Base-by-base conservation (phyloP, 2,113 vertebrate genomes). In the Arizona elegans region DNA sequence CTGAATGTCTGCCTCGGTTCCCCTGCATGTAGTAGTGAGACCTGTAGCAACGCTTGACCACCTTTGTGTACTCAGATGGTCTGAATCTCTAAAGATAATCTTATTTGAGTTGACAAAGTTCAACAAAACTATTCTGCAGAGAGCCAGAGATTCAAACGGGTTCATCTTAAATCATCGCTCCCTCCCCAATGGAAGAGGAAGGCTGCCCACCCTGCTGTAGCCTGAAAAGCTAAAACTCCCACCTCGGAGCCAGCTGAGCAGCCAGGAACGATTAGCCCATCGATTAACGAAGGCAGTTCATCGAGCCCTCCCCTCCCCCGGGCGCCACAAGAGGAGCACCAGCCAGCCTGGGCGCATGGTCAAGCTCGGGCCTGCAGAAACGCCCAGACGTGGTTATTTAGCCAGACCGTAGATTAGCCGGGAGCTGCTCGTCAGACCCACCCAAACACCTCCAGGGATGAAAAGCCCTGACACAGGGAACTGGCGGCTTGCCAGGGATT, bases 331-430 rank as follows among this genome's bases (percentile, higher is more conserved):
- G 70, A 75, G 70, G 5, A 33, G 13, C 70, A 3, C 59, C 17
- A 9, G 24, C 9, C 1, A 53, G 43, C 43, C 19, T 65, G 65
- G 54, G 2, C 38, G 6, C 38, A 2, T 6, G 29, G 70, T 89
- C 90, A 43, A 52, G 93, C 55, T 88, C 26, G 8, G 87, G 75
- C 87, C 53, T n/a, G 47, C 24, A 9, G 15, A 55, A 13, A 91
- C 13, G 24, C 55, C 70, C 52, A 86, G 47, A 92, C 87, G 1
- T 86, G 87, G 93, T 93, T 86, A 89, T 91, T 93, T 89, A 81
- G 86, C 50, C 62, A 81, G 92, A 58, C 86, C 38, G 23, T n/a
- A 13, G 92, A 56, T 81, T 87, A 91, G 90, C 85, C 3, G 2
- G 59, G 89, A 54, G 89, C 56, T 13, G 56, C 55, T 93, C n/a